Base-by-base conservation (phyloP, 1,140 invertebrate genomes). In the Procambarus virginalis region DNA sequence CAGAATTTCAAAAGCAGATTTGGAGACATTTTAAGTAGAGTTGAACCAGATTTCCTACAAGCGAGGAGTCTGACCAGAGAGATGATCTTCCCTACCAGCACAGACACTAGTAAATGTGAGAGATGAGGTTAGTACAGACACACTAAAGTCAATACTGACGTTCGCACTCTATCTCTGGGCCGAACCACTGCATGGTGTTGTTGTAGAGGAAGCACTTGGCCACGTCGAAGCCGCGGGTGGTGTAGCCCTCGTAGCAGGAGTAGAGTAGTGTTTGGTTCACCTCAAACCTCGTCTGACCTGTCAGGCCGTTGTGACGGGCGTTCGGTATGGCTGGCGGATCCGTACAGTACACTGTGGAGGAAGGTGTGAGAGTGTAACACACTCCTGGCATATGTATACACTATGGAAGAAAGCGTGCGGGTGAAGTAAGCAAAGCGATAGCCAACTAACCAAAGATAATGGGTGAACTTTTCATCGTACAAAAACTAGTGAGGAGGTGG, bases 131-230 rank as follows among this genome's bases (percentile, higher is more conserved):
- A 34, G 34, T 34, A 55, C 78, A 80, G 48, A 49, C 78, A 80
- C 46, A 80, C 78, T 34, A n/a, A 10, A 84, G 64, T 64, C 81
- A 73, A 17, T 91, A 96, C 95, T 97, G 94, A 97, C 98, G 97
- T 95, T 98, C 97, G 93, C 99, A 99, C 64, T 96, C 96, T 84
- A 99, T 97, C 93, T 99, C 97, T 1, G 98, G 98, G 20, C 98
- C 98, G 93, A 97, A 98, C 97, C 97, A 98, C 89, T 96, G 96
- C 4, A 97, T 97, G 2, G 95, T 95, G 1, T 96, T 96, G 92
- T 98, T 97, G 92, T 98, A 97, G 89, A 97, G 96, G 73, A 99
- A 94, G 94, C 99, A 99, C 94, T 98, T 98, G 70, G 98, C 97
- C 79, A 96, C 95, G 8, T 96, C 96, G 93, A 97, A 97, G 1